Percentiles rank a stretch among this genome's conserved stretches.
These are phyloP conservation scores for Hydropsyche tenuis DNA, from an alignment of 1,140 invertebrate species.

Conservation along the genomic window DNA sequence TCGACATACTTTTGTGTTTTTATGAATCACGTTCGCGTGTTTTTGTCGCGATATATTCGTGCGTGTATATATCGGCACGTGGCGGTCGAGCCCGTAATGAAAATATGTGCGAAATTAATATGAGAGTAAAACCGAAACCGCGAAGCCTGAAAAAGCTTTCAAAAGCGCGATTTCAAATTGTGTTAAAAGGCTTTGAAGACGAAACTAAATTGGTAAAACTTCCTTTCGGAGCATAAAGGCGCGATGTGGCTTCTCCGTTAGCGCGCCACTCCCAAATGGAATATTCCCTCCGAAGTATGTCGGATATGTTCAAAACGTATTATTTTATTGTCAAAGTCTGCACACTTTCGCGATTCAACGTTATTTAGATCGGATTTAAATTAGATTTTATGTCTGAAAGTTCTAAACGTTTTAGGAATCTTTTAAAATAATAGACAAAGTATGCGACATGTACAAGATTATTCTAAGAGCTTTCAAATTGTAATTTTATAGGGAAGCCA, in stretches of 20 bases:
- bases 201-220: slow-evolving; percentile 21
- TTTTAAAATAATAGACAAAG: too few species aligned
- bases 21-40: not conserved
- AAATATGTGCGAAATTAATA: slow-evolving; percentile 7
- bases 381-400: too few species aligned
- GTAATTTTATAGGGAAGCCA: too few species aligned
- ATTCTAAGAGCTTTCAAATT: too few species aligned
- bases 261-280: not conserved
- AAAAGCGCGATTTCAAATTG: slow-evolving; percentile 6
- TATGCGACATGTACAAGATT: too few species aligned
- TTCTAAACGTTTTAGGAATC: too few species aligned
- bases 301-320: not conserved
- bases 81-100: not conserved
- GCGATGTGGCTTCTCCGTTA: slow-evolving; percentile 8
- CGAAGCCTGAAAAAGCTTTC: slow-evolving; percentile 26
- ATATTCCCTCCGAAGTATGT: not conserved
- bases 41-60: not conserved
- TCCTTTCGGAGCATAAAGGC: not conserved
- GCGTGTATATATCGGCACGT: not conserved
- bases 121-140: slow-evolving; percentile 1
- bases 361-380: too few species aligned
- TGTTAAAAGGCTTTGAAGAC: slow-evolving; percentile 6
- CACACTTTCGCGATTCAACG: not conserved
- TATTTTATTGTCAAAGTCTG: not conserved
- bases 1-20: not conserved